Base-by-base conservation (phyloP, 2,797 vertebrate species). In the Pipistrellus kuhlii region DNA sequence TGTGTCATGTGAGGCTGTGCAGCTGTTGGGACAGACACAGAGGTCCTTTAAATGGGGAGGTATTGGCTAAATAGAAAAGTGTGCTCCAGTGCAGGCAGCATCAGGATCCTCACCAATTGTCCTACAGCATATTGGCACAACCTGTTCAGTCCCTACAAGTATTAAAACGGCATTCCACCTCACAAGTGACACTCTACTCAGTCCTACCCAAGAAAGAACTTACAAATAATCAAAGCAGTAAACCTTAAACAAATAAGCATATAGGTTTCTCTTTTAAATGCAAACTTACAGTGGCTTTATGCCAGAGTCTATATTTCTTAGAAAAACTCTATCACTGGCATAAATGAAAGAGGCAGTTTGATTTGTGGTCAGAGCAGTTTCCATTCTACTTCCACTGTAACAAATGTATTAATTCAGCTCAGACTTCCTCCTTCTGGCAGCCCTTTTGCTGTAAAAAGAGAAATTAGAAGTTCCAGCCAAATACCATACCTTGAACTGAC, bases 371-470 rank as follows among this genome's bases (percentile, higher is more conserved):
- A 97, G 97, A 98, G 98, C 96, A 98, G 98, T 98, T 98, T 98
- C 98, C 98, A 98, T 98, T 98, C 98, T 98, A 98, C 98, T 98
- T 98, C 98, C 98, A 98, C 98, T 98, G 98, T 98, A 98, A 98
- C 98, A 98, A 98, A 98, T 98, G 98, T 98, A 99, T 99, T 99
- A 98, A 98, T 99, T 98, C 98, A 98, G 98, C 98, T 98, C 98
- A 98, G 98, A 98, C 98, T 98, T 98, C 98, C 98, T 98, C 97
- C 97, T 98, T 97, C 98, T 98, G 98, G 98, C 98, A 98, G 98
- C 97, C 97, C 92, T 98, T 98, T 98, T 97, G 96, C 98, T 98
- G 98, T 98, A 98, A 98, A 98, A 98, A 98, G 98, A 98, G 98
- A 99, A 98, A 98, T 98, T 98, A 98, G 98, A 98, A 98, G 98